Percentiles rank a stretch among this genome's conserved stretches.
Evolutionary conservation across 2,797 vertebrate species (phyloP).

Genomic region (Muscicapa comitata): DNA sequence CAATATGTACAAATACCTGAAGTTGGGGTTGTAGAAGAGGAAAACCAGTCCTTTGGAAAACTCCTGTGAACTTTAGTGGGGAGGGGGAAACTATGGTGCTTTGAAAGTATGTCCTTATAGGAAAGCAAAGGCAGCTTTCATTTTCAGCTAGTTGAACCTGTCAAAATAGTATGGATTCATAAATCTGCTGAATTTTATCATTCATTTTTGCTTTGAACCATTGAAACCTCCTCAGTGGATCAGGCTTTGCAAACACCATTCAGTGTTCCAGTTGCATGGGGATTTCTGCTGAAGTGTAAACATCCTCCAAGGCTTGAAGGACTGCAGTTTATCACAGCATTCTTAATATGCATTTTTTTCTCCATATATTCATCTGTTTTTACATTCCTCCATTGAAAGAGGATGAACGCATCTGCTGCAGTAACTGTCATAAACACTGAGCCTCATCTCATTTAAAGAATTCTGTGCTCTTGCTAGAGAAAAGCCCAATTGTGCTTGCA

Average conservation of each 20-base stretch:
- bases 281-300: neutral
- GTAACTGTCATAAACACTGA: neutral
- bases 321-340: neutral
- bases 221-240: neutral
- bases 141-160: neutral
- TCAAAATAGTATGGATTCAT: neutral
- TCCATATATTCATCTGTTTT: neutral
- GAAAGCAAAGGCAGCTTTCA: neutral
- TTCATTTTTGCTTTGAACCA: neutral
- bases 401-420: constrained; percentile 1
- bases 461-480: neutral
- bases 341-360: neutral
- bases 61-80: neutral
- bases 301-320: neutral
- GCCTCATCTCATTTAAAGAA: neutral
- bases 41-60: neutral
- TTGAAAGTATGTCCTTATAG: neutral
- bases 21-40: neutral
- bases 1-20: neutral
- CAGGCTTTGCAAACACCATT: neutral
- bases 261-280: neutral
- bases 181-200: neutral
- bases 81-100: neutral
- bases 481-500: neutral
- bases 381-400: neutral